Base-by-base conservation (phyloP, 2,888 invertebrate species). In the Phyto melanocephala region DNA sequence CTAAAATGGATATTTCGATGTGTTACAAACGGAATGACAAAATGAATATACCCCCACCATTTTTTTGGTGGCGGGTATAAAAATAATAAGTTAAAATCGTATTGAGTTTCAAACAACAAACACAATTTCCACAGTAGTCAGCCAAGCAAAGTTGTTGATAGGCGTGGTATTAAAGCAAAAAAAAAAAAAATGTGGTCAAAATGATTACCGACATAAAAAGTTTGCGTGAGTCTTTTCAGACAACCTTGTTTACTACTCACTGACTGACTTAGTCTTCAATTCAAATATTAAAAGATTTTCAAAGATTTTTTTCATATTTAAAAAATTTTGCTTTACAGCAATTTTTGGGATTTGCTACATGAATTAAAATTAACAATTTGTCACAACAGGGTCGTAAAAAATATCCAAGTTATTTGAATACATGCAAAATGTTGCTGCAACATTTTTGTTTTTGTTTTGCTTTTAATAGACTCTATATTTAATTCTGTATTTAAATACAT, bases 291-390 rank as follows among this genome's bases (percentile, higher is more conserved):
- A 7, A 7, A 56, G 42, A 63, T 63, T 70, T 63, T 65, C 75
- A 63, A 75, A 65, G 70, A 40, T 60, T 35, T 50, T 68, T 52
- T 8, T 40, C 52, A n/a, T 8, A 42, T 68, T 60, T 13, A 24
- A 24, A 24, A 42, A 45, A 54, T 54, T 68, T 62, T 47, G 13
- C 15, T 35, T 24, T 42, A 10, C 28, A 40, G 35, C 58, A 17
- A 11, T n/a, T 54, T 33, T 10, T 17, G 60, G 20, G 17, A 74
- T 28, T 60, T 72, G 65, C 47, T 5, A 75, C 58, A 71, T 65
- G 42, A 72, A 81, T 74, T 75, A 58, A 67, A 76, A 71, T 76
- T 79, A 79, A 50, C 65, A 76, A 82, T 82, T 82, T 82, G 82
- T 76, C 75, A 82, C 67, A 79, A 76, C 71, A 79, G 79, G 82